Evolutionary conservation across 2,113 vertebrate species (phyloP).

Genomic region (Myotis davidii): DNA sequence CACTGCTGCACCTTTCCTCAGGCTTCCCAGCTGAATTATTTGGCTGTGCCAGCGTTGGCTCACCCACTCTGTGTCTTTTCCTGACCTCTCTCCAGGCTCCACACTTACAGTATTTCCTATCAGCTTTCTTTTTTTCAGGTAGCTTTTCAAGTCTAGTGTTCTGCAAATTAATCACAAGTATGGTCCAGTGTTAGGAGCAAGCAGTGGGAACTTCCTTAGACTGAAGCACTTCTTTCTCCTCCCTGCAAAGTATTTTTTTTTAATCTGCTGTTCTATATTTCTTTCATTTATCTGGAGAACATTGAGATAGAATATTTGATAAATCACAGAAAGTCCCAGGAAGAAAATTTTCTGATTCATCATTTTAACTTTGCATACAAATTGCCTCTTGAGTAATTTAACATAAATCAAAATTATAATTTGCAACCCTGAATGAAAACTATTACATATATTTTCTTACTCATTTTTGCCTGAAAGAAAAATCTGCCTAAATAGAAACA

Average conservation of each 20-base stretch:
- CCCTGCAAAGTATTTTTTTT: not conserved
- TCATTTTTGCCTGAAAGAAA: not conserved
- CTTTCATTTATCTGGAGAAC: not conserved
- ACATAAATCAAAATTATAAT: slow-evolving; percentile 31
- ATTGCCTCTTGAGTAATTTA: slow-evolving; percentile 23
- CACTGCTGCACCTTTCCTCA: too few relatives aligned
- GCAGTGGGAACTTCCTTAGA: too few relatives aligned
- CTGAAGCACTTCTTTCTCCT: too few relatives aligned
- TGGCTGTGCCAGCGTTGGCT: too few relatives aligned
- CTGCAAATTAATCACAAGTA: too few relatives aligned
- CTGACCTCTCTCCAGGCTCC: too few relatives aligned
- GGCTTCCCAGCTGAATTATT: too few relatives aligned
- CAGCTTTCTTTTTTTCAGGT: too few relatives aligned
- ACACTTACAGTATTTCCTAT: too few relatives aligned
- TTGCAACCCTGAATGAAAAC: not conserved
- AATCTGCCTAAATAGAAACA: not conserved
- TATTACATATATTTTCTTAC: slow-evolving; percentile 18
- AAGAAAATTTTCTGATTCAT: slow-evolving; percentile 17
- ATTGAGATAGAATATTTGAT: not conserved
- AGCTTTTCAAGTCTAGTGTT: too few relatives aligned
- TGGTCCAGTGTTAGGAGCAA: too few relatives aligned
- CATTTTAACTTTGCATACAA: slow-evolving; percentile 27
- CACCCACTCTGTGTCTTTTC: too few relatives aligned
- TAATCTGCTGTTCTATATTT: not conserved
- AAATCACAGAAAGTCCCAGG: not conserved